A percentile compares a stretch with the other conserved stretches of the same genome.
phyloP scores from a whole-genome alignment of 2,797 vertebrate species.

The Microhierax caerulescens region DNA sequence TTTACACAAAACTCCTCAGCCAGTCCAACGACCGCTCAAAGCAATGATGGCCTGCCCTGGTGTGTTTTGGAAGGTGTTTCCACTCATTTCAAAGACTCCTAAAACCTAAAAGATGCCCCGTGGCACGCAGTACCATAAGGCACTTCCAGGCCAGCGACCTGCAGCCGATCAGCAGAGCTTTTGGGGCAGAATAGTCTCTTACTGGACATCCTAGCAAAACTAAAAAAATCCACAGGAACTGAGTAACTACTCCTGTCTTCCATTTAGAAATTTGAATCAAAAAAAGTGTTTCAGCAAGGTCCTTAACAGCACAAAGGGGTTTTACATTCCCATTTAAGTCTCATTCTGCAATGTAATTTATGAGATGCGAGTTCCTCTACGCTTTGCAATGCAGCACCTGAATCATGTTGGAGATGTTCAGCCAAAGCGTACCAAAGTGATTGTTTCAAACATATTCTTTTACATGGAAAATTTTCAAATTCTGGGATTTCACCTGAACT shows the following conservation, averaged over 20 bases:
- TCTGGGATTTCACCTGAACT: not conserved
- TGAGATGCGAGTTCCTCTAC: not conserved
- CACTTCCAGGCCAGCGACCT: not conserved
- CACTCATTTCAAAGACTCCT: not conserved
- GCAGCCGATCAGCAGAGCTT: not conserved
- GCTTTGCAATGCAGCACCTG: not conserved
- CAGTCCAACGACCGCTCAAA: too few relatives aligned
- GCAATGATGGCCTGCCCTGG: not conserved
- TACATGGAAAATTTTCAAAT: not conserved
- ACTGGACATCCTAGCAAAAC: not conserved
- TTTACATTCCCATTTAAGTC: not conserved
- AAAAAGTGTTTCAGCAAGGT: slow-evolving; percentile 1
- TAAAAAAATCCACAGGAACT: not conserved
- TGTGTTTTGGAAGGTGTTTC: not conserved
- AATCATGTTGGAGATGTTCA: not conserved
- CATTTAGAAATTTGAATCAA: not conserved
- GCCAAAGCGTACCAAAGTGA: not conserved
- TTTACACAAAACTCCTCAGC: not conserved
- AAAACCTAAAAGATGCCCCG: not conserved
- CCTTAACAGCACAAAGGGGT: not conserved
- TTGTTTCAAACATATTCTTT: not conserved
- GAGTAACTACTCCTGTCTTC: not conserved
- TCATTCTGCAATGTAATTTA: not conserved
- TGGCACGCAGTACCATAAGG: not conserved
- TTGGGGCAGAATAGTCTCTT: not conserved